A percentile compares a stretch with the other conserved stretches of the same genome.
These are phyloP conservation scores for Actinostola sp. DNA, from an alignment of 92 coral and sea anemone genomes.

Conservation along the genomic window DNA sequence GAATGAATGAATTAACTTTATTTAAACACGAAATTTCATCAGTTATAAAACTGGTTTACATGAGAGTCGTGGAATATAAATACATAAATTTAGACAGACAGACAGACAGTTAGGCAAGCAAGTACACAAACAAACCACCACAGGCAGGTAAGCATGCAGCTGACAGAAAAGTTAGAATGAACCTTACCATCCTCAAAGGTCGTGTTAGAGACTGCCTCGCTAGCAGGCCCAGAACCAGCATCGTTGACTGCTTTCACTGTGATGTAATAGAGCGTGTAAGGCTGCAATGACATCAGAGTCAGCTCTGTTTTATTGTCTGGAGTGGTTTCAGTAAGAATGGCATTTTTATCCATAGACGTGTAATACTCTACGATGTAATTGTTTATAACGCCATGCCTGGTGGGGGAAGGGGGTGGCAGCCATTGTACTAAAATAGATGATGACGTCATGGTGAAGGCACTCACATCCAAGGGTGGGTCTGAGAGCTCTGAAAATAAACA, in stretches of 20 bases:
- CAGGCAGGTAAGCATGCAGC: no score
- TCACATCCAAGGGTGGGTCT: slow-evolving; percentile 64
- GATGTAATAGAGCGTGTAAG: slow-evolving; percentile 67
- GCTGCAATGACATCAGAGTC: slow-evolving; percentile 43
- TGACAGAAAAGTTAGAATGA: no score
- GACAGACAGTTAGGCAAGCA: no score
- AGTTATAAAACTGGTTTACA: no score
- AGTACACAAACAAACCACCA: no score
- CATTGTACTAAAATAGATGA: slow-evolving; percentile 61
- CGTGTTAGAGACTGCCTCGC: slow-evolving; percentile 53
- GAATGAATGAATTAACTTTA: no score
- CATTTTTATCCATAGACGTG: neutral
- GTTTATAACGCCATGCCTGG: slow-evolving; percentile 58
- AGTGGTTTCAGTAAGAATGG: slow-evolving; percentile 25
- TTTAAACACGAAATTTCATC: no score
- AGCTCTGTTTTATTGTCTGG: slow-evolving; percentile 45
- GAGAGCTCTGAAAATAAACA: slow-evolving; percentile 51
- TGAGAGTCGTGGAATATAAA: no score
- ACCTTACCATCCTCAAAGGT: slow-evolving; percentile 76
- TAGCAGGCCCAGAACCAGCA: slow-evolving; percentile 67
- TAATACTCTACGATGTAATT: slow-evolving; percentile 41
- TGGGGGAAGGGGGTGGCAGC: slow-evolving; percentile 51
- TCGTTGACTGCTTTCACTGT: slow-evolving; percentile 63
- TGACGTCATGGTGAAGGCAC: slow-evolving; percentile 47
- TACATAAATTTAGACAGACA: no score